Percentiles rank a stretch among this genome's conserved stretches.
Evolutionary conservation across 2,888 invertebrate genomes (phyloP).

Genomic region (Cerastoderma edule): DNA sequence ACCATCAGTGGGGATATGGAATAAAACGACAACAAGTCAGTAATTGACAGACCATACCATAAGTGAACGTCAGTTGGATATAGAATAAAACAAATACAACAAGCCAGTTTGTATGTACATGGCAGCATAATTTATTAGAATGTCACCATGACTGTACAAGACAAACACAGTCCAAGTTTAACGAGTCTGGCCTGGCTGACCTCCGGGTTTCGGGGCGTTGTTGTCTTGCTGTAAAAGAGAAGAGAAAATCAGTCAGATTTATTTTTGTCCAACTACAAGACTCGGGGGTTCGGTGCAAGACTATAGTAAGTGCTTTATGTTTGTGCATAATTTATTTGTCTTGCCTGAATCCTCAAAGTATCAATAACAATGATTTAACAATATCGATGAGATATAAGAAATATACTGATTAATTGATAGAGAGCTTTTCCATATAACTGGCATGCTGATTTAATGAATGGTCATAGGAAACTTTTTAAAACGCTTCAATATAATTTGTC

Average conservation of each 20-base stretch:
- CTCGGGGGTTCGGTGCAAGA: neutral
- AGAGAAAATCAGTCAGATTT: neutral
- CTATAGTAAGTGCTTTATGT: neutral
- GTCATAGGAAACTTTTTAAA: too few relatives aligned
- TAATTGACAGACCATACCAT: neutral
- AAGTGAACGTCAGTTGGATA: neutral
- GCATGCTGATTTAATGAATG: too few relatives aligned
- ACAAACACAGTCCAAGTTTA: neutral
- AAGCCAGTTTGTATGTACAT: neutral
- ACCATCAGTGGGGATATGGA: neutral
- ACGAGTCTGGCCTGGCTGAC: slow-evolving; percentile 7
- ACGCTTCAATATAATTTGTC: too few relatives aligned
- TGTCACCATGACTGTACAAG: neutral
- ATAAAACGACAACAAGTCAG: neutral
- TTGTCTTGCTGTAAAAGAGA: slow-evolving; percentile 16
- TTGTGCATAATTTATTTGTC: neutral
- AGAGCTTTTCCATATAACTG: too few relatives aligned
- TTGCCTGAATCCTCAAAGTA: neutral
- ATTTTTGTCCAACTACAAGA: neutral
- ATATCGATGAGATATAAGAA: neutral
- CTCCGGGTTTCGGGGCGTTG: slow-evolving; percentile 14
- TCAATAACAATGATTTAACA: neutral
- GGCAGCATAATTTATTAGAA: slow-evolving; percentile 4
- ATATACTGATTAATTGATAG: neutral
- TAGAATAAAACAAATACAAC: neutral